phyloP scores from a whole-genome alignment of 2,797 vertebrate species.

The Xenopus petersii region DNA sequence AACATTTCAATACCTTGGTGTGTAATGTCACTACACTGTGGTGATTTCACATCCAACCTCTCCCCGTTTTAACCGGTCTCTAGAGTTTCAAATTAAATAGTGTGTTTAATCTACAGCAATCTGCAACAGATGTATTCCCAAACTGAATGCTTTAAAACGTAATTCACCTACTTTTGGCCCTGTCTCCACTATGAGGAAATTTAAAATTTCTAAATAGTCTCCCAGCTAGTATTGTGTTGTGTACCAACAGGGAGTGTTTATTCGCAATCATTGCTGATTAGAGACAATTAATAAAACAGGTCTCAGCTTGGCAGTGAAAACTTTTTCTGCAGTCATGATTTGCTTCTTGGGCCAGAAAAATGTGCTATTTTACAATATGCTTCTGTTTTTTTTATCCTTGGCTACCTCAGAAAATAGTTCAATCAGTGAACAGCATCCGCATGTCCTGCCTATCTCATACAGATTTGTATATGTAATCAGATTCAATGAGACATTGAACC shows the following conservation, averaged over 20 bases:
- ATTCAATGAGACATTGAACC: slow-evolving; percentile 33
- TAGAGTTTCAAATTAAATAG: slow-evolving; percentile 11
- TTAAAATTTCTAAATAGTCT: not conserved
- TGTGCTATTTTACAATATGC: slow-evolving; percentile 20
- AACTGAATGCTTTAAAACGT: slow-evolving; percentile 9
- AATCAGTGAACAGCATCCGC: slow-evolving; percentile 31
- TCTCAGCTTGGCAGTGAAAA: not conserved
- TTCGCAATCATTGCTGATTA: not conserved
- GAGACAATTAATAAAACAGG: not conserved
- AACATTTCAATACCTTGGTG: slow-evolving; percentile 2
- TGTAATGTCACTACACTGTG: slow-evolving; percentile 3
- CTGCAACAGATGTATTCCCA: not conserved
- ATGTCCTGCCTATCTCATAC: slow-evolving; percentile 36
- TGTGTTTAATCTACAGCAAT: not conserved
- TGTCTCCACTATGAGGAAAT: not conserved
- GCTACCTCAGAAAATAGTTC: slow-evolving; percentile 42
- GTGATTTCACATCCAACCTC: not conserved
- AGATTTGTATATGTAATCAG: slow-evolving; percentile 40
- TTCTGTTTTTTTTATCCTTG: slow-evolving; percentile 29
- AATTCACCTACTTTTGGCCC: slow-evolving; percentile 15
- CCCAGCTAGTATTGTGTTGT: not conserved
- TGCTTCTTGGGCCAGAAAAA: not conserved
- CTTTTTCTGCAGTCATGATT: slow-evolving; percentile 8
- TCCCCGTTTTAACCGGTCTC: slow-evolving; percentile 1
- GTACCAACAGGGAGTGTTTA: not conserved